Base-by-base conservation (phyloP, 2,888 invertebrate genomes). In the Ennomos erosarius region DNA sequence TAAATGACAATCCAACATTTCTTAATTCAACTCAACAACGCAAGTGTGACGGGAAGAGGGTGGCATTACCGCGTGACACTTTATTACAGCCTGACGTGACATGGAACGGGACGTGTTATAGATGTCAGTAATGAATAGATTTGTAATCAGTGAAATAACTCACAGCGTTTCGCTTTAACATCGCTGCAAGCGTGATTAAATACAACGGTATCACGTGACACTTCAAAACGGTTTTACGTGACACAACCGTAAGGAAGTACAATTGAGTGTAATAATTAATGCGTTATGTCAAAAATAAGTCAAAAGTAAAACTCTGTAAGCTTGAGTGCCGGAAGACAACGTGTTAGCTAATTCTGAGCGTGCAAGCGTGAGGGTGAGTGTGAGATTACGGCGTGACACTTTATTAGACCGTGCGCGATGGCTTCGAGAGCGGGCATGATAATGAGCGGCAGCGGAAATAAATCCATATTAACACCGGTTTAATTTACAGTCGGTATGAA, bases 381-480 rank as follows among this genome's bases (percentile, higher is more conserved):
- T 12, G 50, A 45, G 59, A 59, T 55, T 59, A 59, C 50, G 10
- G 34, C 40, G 55, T 51, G 59, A 59, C 55, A 59, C 55, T 59
- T 59, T 59, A 51, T 59, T 59, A 59, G 50, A 43, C 11, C 54
- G 50, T 34, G 59, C 58, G 33, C 36, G 46, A 37, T 9, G 52
- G 52, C 26, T 51, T 11, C 39, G 35, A 42, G 47, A 26, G 59
- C 9, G 44, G 0, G 12, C 11, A 26, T 8, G 13, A 37, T 50
- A n/a, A 50, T n/a, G 9, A 50, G 54, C 16, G 49, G n/a, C 1
- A 53, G 53, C 58, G 56, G 40, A 6, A 26, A 26, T 6, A 26
- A 26, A 6, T 26, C 26, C 26, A n/a, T 26, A 16, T 6, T 6
- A 26, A 26, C 16, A 16, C 16, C 16, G 16, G 16, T 3, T 16